These are phyloP conservation scores for Ectemnius lituratus DNA, from an alignment of 2,888 invertebrate species.

Conservation along the genomic window DNA sequence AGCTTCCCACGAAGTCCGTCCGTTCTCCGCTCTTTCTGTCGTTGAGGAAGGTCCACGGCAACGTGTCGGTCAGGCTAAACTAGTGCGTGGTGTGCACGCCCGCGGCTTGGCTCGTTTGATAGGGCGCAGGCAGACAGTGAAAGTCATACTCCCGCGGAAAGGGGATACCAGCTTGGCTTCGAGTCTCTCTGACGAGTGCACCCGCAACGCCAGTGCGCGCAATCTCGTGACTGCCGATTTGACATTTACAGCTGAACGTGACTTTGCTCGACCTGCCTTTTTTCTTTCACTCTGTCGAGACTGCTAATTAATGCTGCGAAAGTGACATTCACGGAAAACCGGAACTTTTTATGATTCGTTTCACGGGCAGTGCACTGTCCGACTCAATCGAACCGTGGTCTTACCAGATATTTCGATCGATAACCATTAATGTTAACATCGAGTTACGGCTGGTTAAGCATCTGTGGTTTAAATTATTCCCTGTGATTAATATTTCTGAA, in stretches of 20 bases:
- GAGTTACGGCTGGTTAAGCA: no score
- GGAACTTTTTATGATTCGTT: no score
- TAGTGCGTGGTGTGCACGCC: slow-evolving; percentile 4
- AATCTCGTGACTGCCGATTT: slow-evolving; percentile 39
- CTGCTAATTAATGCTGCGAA: neutral
- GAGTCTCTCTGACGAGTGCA: neutral
- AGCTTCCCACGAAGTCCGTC: neutral
- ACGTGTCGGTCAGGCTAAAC: no score
- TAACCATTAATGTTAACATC: no score
- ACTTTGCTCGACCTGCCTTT: slow-evolving; percentile 22
- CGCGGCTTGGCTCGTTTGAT: slow-evolving; percentile 28
- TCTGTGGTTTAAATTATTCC: no score
- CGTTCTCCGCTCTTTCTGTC: slow-evolving; percentile 22
- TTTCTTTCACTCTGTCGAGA: no score
- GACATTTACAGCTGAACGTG: slow-evolving; percentile 51
- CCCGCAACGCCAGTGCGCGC: slow-evolving; percentile 9
- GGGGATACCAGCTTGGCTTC: slow-evolving; percentile 13
- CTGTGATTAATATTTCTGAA: no score
- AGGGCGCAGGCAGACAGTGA: slow-evolving; percentile 62
- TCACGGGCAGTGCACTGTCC: no score
- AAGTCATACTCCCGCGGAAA: slow-evolving; percentile 51
- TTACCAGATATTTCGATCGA: no score
- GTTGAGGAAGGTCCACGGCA: neutral
- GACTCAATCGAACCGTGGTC: no score
- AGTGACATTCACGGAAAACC: no score